Evolutionary conservation across 2,113 vertebrate species (phyloP).

Genomic region (Solea solea): DNA sequence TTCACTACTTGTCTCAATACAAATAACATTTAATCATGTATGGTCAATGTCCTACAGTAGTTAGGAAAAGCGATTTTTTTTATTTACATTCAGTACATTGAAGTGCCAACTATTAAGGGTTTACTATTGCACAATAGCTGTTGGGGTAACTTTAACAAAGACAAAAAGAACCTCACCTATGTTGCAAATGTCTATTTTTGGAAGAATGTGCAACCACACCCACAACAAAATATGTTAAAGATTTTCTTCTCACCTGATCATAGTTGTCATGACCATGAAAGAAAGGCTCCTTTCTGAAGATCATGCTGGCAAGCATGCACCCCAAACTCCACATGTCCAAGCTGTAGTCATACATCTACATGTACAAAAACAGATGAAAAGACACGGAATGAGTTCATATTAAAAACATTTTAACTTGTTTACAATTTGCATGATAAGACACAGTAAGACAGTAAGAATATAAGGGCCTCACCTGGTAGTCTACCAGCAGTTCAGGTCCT

Average conservation of each 20-base stretch:
- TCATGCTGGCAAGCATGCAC: slow-evolving; percentile 90
- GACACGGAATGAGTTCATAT: neutral
- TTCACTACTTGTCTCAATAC: neutral
- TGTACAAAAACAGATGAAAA: neutral
- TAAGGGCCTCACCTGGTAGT: slow-evolving; percentile 83
- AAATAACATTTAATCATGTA: neutral
- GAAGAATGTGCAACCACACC: slow-evolving; percentile 2
- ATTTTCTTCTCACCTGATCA: slow-evolving; percentile 79
- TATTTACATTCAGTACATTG: too few species aligned
- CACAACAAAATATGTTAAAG: neutral
- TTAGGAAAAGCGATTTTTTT: too few species aligned
- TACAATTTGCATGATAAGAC: neutral
- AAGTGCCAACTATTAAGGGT: too few species aligned
- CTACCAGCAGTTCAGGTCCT: slow-evolving; percentile 88
- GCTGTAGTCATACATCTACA: slow-evolving; percentile 90
- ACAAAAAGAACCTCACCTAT: neutral
- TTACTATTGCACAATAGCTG: too few species aligned
- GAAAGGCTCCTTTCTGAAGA: slow-evolving; percentile 90
- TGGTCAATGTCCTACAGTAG: neutral
- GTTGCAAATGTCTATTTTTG: neutral
- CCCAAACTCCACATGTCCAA: slow-evolving; percentile 90
- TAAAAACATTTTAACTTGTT: neutral
- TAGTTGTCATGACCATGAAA: slow-evolving; percentile 91
- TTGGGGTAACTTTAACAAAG: neutral
- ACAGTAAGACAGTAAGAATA: neutral